Evolutionary conservation across 2,888 invertebrate genomes (phyloP), one percentile per base, ranked within the genome.

Genomic region (Trichogramma evanescens): DNA sequence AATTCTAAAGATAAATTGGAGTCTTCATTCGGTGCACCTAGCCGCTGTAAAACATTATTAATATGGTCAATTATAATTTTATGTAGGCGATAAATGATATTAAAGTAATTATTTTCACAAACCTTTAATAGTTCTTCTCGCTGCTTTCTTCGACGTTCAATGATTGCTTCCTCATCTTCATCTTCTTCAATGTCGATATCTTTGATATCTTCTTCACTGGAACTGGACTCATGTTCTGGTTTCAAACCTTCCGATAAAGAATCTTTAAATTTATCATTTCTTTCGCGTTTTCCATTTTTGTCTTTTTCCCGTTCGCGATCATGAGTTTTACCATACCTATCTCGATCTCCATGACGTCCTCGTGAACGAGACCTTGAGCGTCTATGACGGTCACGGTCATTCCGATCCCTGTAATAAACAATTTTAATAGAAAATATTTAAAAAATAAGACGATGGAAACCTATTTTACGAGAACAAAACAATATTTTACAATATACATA

Each of bases 161-260:
- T 97, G 68, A 95, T 92, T 68, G 88, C 88, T 75, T 96, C 94
- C 73, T 96, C 96, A 69, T 93, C 92, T 66, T 93, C 93, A 65
- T 93, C 93, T 63, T 94, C 92, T 63, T 89, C 86, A 58, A 92
- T 86, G 69, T 91, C 86, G 60, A 89, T 82, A 71, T 89, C 85
- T 55, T 74, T 77, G 4, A 86, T 81, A 64, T 89, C 89, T 65
- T 86, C 88, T 65, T 87, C 89, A 65, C 86, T 86, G 4, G 86
- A 86, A 69, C 85, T 87, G 2, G 85, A 84, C 5, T 87, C 85
- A 63, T 78, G 78, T 63, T 84, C 83, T 5, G 83, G 75, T 68
- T 88, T 88, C 66, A 91, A 82, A 2, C 91, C 89, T 75, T 94
- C 93, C 61, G 90, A 91, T 13, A 89, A 74, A 10, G 92, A 89